Conservation (phyloP, 2,888 invertebrate species). For the Leptinotarsa haldemani region DNA sequence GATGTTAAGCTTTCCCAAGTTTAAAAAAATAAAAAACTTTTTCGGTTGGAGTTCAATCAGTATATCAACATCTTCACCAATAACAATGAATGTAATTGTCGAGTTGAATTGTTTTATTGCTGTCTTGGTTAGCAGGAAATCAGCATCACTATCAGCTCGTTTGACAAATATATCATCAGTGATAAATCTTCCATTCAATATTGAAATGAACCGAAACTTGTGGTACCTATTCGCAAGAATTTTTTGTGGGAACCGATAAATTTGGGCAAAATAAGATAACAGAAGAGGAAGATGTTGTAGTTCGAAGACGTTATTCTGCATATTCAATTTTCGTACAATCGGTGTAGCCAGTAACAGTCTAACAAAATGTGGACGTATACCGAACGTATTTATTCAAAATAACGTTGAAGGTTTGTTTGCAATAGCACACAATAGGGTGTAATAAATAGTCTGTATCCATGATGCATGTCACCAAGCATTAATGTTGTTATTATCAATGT, state of each 20-base stretch:
- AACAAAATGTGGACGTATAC: constrained; percentile 49
- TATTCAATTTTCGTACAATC: constrained; percentile 14
- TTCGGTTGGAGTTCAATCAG: too few species aligned
- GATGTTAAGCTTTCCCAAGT: too few species aligned
- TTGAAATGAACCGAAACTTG: too few species aligned
- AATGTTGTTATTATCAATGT: constrained; percentile 21
- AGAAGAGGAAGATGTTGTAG: background rate
- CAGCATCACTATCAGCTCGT: background rate
- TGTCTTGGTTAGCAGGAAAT: background rate
- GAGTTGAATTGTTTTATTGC: background rate
- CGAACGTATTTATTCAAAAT: constrained; percentile 36
- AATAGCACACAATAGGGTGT: constrained; percentile 23
- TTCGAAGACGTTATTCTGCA: constrained; percentile 18
- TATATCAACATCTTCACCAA: too few species aligned
- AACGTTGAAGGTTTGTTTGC: constrained; percentile 30
- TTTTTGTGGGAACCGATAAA: background rate
- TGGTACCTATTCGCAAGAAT: background rate
- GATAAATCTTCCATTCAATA: background rate
- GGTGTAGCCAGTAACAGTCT: constrained; percentile 8
- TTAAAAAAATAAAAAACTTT: too few species aligned
- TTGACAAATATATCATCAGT: background rate
- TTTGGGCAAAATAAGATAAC: background rate
- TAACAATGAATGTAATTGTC: too few species aligned
- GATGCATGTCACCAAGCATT: constrained; percentile 16
- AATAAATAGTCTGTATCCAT: constrained; percentile 24